Conservation (phyloP, 2,113 vertebrate genomes). For the Thunnus maccoyii region DNA sequence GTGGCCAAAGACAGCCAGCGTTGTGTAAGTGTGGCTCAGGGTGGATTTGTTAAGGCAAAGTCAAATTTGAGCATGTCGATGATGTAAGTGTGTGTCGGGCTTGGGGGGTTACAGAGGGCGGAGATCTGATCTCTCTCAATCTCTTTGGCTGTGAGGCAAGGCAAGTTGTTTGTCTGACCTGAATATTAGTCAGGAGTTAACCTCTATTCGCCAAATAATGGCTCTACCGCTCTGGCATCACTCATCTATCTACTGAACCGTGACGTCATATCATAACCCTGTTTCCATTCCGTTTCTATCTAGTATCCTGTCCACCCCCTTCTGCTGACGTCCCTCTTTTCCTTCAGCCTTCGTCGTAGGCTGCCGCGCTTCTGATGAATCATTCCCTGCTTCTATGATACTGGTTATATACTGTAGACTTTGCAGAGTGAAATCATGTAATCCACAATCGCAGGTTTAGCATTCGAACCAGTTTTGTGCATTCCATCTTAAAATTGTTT, state of each 20-base stretch:
- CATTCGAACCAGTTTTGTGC: slow-evolving; percentile 76
- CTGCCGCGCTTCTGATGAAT: slow-evolving; percentile 64
- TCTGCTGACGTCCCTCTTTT: slow-evolving; percentile 39
- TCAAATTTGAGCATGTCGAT: slow-evolving; percentile 29
- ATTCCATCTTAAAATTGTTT: slow-evolving; percentile 75
- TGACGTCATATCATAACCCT: slow-evolving; percentile 52
- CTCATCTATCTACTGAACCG: slow-evolving; percentile 58
- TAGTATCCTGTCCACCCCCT: slow-evolving; percentile 34
- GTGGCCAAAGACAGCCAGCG: slow-evolving; percentile 40
- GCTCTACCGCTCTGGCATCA: slow-evolving; percentile 66
- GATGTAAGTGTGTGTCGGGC: slow-evolving; percentile 18
- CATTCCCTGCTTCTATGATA: slow-evolving; percentile 73
- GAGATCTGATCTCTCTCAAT: slow-evolving; percentile 6
- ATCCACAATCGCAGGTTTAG: slow-evolving; percentile 73
- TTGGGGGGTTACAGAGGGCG: neutral
- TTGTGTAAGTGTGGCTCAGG: slow-evolving; percentile 51
- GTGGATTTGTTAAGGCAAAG: slow-evolving; percentile 49
- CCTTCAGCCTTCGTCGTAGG: slow-evolving; percentile 59
- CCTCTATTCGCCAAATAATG: slow-evolving; percentile 56
- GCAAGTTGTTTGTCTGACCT: slow-evolving; percentile 67
- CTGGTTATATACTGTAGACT: slow-evolving; percentile 76
- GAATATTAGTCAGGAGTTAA: slow-evolving; percentile 62
- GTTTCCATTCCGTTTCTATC: slow-evolving; percentile 48
- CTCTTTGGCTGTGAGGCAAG: slow-evolving; percentile 42
- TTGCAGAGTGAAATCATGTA: slow-evolving; percentile 73